Evolutionary conservation across 2,113 vertebrate species (phyloP).

Genomic region (Nycticebus coucang): DNA sequence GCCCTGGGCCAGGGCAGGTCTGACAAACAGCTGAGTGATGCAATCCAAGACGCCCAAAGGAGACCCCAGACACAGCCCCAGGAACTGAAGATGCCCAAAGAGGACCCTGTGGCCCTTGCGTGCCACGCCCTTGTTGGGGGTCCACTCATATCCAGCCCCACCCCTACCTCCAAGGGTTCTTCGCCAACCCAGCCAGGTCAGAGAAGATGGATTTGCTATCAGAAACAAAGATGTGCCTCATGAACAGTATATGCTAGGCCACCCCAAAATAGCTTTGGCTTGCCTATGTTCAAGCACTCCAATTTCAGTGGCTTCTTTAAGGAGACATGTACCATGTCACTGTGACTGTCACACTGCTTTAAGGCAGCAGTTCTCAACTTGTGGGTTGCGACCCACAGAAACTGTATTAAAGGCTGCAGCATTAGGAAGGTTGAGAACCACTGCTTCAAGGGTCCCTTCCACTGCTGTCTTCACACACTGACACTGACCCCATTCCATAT

Average conservation of each 20-base stretch:
- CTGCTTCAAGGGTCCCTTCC: neutral
- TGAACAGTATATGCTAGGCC: neutral
- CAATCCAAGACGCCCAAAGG: neutral
- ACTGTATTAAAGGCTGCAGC: too few species aligned
- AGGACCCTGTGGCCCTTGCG: neutral
- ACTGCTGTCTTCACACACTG: neutral
- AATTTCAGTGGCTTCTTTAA: neutral
- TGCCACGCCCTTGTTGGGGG: neutral
- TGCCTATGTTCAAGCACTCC: neutral
- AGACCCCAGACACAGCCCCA: neutral
- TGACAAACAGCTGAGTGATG: constrained; percentile 50
- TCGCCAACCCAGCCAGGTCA: neutral
- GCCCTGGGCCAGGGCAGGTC: constrained; percentile 54
- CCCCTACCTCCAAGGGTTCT: neutral
- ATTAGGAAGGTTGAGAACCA: too few species aligned
- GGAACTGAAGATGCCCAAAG: neutral
- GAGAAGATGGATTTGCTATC: constrained; percentile 8
- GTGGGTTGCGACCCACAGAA: too few species aligned
- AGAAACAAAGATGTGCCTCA: neutral
- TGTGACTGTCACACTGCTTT: neutral
- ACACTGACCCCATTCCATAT: rapidly evolving
- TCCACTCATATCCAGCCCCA: neutral
- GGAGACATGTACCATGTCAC: neutral
- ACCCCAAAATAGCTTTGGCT: rapidly evolving
- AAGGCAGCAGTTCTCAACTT: neutral